phyloP scores from a whole-genome alignment of 2,888 invertebrate species.

The Theretra japonica region DNA sequence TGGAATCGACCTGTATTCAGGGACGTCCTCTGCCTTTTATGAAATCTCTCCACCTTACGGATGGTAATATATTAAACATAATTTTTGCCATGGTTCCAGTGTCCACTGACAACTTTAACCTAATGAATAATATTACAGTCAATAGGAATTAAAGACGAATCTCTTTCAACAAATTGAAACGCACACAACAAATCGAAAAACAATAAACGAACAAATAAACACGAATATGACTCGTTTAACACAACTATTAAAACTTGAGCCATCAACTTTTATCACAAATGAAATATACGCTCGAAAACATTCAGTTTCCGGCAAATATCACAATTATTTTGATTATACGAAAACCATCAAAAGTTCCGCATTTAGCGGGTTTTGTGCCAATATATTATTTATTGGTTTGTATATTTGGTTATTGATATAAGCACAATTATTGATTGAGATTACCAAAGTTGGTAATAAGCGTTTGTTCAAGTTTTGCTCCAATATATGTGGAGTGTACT shows the following conservation, averaged over 20 bases:
- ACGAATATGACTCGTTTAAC: slow-evolving; percentile 1
- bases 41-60: too few species aligned
- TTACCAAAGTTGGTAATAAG: slow-evolving; percentile 19
- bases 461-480: background rate
- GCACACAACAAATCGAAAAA: background rate
- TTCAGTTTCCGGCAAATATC: background rate
- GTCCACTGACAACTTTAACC: too few species aligned
- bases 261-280: slow-evolving; percentile 12
- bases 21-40: too few species aligned
- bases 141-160: too few species aligned
- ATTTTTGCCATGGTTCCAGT: too few species aligned
- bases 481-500: background rate
- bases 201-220: slow-evolving; percentile 15
- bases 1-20: too few species aligned
- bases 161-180: too few species aligned
- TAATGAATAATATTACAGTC: too few species aligned
- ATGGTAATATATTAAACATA: too few species aligned
- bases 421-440: slow-evolving; percentile 13
- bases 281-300: slow-evolving; percentile 12
- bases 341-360: background rate
- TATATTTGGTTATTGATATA: slow-evolving; percentile 16
- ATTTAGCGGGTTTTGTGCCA: slow-evolving; percentile 2
- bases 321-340: background rate
- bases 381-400: background rate
- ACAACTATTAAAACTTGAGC: slow-evolving; percentile 15